phyloP scores from a whole-genome alignment of 2,888 invertebrate genomes.

The Mythimna ferrago region DNA sequence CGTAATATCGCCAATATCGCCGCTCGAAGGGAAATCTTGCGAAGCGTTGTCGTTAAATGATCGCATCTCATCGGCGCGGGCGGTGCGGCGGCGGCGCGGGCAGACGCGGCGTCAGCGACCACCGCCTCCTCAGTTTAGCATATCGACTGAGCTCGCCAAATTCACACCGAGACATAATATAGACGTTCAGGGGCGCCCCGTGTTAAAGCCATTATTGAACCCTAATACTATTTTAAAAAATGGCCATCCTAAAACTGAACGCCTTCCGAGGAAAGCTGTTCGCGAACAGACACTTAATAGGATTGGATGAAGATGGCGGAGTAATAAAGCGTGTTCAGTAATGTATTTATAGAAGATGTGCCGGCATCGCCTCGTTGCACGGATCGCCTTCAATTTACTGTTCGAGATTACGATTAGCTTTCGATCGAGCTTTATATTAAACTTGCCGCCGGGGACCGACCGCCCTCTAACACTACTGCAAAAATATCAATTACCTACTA shows the following conservation, averaged over 20 bases:
- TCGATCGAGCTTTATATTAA: conserved; percentile 73
- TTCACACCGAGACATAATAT: conserved; percentile 79
- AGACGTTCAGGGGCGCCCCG: conserved; percentile 80
- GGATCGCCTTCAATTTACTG: conserved; percentile 84
- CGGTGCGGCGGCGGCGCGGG: conserved; percentile 49
- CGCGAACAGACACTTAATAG: conserved; percentile 87
- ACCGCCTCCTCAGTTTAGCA: conserved; percentile 79
- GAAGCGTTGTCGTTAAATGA: conserved; percentile 85
- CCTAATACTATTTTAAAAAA: conserved; percentile 88
- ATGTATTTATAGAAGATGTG: conserved; percentile 88
- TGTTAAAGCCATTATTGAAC: conserved; percentile 87
- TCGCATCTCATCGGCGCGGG: conserved; percentile 80
- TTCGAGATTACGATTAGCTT: conserved; percentile 81
- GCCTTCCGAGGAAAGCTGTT: conserved; percentile 80
- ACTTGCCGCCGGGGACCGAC: conserved; percentile 52
- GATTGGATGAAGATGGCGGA: conserved; percentile 89
- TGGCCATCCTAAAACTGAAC: conserved; percentile 85
- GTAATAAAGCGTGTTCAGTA: conserved; percentile 90
- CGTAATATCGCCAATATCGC: conserved; percentile 81
- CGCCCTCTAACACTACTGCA: conserved; percentile 52
- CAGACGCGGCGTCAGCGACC: conserved; percentile 86
- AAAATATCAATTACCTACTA: conserved; percentile 63
- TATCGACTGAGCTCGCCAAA: conserved; percentile 83
- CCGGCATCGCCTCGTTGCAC: conserved; percentile 77
- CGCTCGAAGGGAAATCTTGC: conserved; percentile 77